phyloP scores from a whole-genome alignment of 2,113 vertebrate species.

The Chrysochloris asiatica region DNA sequence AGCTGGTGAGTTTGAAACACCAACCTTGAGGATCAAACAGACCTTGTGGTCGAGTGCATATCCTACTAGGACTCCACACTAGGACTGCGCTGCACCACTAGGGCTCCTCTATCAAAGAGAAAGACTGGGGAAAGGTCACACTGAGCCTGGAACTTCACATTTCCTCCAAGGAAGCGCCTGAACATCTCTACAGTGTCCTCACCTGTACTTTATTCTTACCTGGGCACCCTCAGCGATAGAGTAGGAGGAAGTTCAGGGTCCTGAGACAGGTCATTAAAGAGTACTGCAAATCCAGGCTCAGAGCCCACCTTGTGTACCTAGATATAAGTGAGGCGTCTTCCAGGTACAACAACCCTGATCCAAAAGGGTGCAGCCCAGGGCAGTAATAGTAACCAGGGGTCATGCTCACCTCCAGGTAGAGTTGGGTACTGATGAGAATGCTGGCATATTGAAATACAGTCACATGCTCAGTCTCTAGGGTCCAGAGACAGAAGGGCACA shows the following conservation, averaged over 20 bases:
- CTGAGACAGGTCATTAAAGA: not conserved
- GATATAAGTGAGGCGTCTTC: not conserved
- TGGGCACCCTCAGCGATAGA: not conserved
- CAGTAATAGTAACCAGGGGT: not conserved
- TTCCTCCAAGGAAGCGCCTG: not conserved
- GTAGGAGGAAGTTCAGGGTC: not conserved
- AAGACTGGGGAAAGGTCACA: not conserved
- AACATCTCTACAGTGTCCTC: not conserved
- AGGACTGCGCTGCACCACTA: not conserved
- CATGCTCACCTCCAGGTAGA: not conserved
- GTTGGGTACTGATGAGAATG: accelerated
- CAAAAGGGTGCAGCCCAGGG: not conserved
- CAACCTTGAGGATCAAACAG: too few relatives aligned
- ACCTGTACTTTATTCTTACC: not conserved
- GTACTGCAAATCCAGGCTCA: not conserved
- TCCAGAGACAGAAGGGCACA: not conserved
- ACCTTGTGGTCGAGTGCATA: too few relatives aligned
- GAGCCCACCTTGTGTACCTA: not conserved
- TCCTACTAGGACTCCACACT: too few relatives aligned
- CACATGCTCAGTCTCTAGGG: accelerated
- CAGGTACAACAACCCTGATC: not conserved
- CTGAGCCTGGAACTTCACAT: not conserved
- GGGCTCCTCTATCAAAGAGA: not conserved
- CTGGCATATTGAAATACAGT: not conserved
- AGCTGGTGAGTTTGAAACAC: too few relatives aligned